These are phyloP conservation scores for Peromyscus eremicus DNA, from an alignment of 2,797 vertebrate species.

Conservation along the genomic window DNA sequence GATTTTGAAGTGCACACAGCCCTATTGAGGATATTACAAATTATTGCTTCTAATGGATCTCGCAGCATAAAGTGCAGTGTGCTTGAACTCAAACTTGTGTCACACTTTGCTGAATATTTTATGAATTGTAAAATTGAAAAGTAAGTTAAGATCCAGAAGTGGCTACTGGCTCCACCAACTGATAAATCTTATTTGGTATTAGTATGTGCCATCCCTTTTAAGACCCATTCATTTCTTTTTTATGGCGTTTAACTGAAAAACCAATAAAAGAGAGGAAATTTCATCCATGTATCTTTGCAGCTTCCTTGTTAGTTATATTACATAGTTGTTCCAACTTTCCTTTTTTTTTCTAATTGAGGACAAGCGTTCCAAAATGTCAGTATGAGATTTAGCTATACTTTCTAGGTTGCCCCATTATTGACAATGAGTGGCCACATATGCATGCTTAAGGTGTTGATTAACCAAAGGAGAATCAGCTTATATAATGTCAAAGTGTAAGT, in stretches of 20 bases:
- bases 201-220: conserved; percentile 51
- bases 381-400: conserved; percentile 9
- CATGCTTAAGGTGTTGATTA: not conserved
- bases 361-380: conserved; percentile 14
- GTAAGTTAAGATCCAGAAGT: conserved; percentile 65
- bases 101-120: conserved; percentile 67
- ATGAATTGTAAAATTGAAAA: conserved; percentile 76
- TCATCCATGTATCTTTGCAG: conserved; percentile 15
- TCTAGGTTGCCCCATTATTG: not conserved
- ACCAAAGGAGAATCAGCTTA: not conserved
- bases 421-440: not conserved
- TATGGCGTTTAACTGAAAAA: conserved; percentile 61
- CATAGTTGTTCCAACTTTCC: conserved; percentile 21
- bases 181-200: conserved; percentile 72
- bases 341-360: conserved; percentile 12
- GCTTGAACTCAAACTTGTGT: conserved; percentile 56
- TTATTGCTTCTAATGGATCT: conserved; percentile 57
- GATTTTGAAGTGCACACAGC: conserved; percentile 1
- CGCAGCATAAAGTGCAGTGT: conserved; percentile 14
- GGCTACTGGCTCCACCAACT: conserved; percentile 41
- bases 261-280: conserved; percentile 58
- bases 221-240: conserved; percentile 72
- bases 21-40: conserved; percentile 33
- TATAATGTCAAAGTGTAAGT: not conserved
- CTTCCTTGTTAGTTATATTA: conserved; percentile 55